phyloP scores from a whole-genome alignment of 2,888 invertebrate species.

The Lutraria lutraria region DNA sequence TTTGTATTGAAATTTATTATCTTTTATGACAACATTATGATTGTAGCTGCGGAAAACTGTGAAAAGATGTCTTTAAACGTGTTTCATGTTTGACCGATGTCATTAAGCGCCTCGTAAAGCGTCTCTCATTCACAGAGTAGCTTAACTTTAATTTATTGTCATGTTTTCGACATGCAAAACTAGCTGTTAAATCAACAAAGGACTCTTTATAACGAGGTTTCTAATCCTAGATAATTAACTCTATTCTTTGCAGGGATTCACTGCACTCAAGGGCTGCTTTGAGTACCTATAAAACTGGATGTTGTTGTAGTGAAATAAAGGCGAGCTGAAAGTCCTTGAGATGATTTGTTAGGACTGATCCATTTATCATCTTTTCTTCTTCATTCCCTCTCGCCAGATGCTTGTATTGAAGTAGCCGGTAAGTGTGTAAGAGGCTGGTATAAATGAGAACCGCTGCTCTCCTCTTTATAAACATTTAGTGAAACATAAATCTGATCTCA shows the following conservation, averaged over 20 bases:
- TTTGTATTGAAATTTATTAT: conserved; percentile 45
- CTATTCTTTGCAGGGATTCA: conserved; percentile 57
- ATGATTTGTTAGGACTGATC: conserved; percentile 48
- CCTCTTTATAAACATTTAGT: not conserved
- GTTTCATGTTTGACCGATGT: conserved; percentile 65
- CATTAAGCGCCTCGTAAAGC: conserved; percentile 57
- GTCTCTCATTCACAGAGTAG: conserved; percentile 32
- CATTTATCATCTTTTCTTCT: conserved; percentile 25
- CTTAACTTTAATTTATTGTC: conserved; percentile 61
- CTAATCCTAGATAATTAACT: conserved; percentile 65
- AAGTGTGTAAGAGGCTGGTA: conserved; percentile 6
- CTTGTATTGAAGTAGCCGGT: not conserved
- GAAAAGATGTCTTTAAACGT: conserved; percentile 53
- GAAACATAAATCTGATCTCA: not conserved
- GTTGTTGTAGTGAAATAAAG: conserved; percentile 50
- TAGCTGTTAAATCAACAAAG: conserved; percentile 58
- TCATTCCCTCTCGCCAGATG: not conserved
- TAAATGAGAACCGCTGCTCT: not conserved
- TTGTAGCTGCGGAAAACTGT: conserved; percentile 39
- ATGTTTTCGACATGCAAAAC: conserved; percentile 49
- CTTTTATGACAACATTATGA: conserved; percentile 63
- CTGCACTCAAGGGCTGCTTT: conserved; percentile 47
- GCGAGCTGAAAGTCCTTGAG: conserved; percentile 43
- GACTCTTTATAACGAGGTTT: conserved; percentile 46
- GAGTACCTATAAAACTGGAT: conserved; percentile 55